Base-by-base conservation (phyloP, 2,888 invertebrate genomes). In the Temnothorax unifasciatus region DNA sequence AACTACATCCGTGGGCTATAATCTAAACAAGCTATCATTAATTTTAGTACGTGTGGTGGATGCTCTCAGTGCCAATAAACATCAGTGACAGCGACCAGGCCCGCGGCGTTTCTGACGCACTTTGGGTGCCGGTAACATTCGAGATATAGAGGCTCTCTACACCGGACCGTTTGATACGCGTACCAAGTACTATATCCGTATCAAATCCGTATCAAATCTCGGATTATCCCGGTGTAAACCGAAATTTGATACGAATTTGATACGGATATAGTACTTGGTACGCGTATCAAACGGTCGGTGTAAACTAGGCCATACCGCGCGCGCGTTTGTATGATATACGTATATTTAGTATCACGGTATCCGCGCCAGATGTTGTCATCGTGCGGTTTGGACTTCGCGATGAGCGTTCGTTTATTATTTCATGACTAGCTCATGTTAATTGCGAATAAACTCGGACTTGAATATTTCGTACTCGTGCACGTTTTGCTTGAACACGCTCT, bases 11-110 rank as follows among this genome's bases (percentile, higher is more conserved):
- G 9, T 13, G 47, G 57, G 59, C 59, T 50, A n/a, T 81, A 81
- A 81, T 73, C 74, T 74, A 81, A 81, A 81, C 74, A 73, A 79
- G 74, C 74, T 81, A 73, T 81, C 79, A 81, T 81, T 79, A 79
- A 79, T 79, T 81, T 81, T 59, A 73, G 59, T 81, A 81, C 59
- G 79, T 81, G 59, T 81, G 44, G 57, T 59, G 47, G 57, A 74
- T 59, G 34, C 74, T 81, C 54, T 41, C 59, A 59, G 79, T 81
- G 21, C 79, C 79, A 81, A 81, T 81, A 81, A 81, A 81, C 79
- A 81, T 81, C 79, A 81, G 74, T 38, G 79, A 81, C 79, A 81
- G 59, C 59, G 47, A 64, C 75, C 79, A 59, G 57, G 79, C 59
- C 44, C 57, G 57, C 34, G 44, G 79, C 79, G 59, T 74, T 47